phyloP scores from a whole-genome alignment of 1,140 invertebrate species.

The Ceratina calcarata region DNA sequence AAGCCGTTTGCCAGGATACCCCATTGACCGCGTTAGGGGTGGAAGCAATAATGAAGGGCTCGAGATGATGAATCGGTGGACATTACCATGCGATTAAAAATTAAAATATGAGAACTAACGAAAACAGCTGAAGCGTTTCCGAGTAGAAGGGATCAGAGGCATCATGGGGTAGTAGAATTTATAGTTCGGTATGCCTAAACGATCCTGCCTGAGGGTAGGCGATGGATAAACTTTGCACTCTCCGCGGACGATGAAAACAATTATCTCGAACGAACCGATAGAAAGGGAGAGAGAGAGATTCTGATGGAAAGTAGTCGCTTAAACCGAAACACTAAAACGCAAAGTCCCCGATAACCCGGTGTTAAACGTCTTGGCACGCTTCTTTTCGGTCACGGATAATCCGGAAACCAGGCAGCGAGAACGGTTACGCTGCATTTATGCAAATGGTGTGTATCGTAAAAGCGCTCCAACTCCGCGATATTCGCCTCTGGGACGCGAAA shows the following conservation, averaged over 20 bases:
- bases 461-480: conserved; percentile 10
- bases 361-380: not conserved
- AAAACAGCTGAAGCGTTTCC: conserved; percentile 20
- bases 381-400: not conserved
- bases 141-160: not conserved
- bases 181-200: conserved; percentile 2
- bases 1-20: not conserved
- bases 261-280: not conserved
- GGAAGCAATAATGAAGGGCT: not conserved
- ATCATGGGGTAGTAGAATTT: conserved; percentile 1
- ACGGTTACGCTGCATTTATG: not conserved
- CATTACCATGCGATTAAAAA: conserved; percentile 27
- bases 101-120: not conserved
- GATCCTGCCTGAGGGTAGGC: not conserved
- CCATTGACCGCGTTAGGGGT: not conserved
- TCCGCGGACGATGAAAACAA: not conserved
- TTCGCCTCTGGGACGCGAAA: conserved; percentile 27
- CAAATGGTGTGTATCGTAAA: not conserved
- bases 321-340: not conserved
- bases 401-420: not conserved
- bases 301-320: not conserved
- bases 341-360: not conserved
- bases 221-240: not conserved
- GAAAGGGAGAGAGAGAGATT: too few relatives aligned
- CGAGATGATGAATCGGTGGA: not conserved